Percentiles rank a stretch among this genome's conserved stretches.
Conservation (phyloP, 2,797 vertebrate species). For the Halcyon badia region DNA sequence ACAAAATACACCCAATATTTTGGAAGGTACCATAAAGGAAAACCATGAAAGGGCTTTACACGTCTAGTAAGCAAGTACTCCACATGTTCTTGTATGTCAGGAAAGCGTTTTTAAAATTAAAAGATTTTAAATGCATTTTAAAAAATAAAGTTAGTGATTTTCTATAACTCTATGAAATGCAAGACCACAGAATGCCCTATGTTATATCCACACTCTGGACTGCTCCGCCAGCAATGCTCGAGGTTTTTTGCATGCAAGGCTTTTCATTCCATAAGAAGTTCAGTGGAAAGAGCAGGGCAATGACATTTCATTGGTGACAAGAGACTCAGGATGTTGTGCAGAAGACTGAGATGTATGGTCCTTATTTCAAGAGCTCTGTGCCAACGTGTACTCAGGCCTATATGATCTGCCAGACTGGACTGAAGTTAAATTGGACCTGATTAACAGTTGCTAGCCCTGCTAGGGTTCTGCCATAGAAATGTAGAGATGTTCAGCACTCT, state of each 20-base stretch:
- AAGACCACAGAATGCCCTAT: background rate
- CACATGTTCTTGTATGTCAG: background rate
- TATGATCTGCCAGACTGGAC: background rate
- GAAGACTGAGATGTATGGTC: rapidly evolving
- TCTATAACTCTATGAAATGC: background rate
- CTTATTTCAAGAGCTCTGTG: background rate
- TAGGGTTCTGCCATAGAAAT: background rate
- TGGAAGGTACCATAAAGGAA: background rate
- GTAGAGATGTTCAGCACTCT: background rate
- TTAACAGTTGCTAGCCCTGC: background rate
- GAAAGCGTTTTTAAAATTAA: background rate
- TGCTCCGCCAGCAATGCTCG: background rate
- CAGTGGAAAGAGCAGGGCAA: background rate
- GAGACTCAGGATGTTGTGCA: background rate
- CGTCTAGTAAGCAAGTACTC: background rate
- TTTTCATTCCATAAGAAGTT: background rate
- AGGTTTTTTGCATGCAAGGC: background rate
- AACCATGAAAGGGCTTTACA: background rate
- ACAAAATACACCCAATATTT: background rate
- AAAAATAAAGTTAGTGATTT: background rate
- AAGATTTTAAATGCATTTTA: background rate
- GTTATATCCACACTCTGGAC: background rate
- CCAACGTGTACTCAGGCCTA: background rate
- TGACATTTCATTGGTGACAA: background rate
- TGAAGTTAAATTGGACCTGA: background rate